Conservation (phyloP, 2,797 vertebrate species). For the Esox masquinongy region DNA sequence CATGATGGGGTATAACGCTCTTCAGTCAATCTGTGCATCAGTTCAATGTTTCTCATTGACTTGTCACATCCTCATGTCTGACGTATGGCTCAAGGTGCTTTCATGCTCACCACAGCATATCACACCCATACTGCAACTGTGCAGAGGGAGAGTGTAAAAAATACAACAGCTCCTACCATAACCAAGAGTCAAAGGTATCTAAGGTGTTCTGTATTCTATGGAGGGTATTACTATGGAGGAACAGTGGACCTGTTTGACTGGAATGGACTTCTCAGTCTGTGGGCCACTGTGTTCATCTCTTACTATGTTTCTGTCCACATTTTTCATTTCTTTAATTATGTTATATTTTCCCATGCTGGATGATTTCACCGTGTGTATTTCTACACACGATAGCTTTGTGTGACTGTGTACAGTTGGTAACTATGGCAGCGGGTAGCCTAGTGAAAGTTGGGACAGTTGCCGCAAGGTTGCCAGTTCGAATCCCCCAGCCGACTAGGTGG, state of each 20-base stretch:
- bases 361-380: too few species aligned
- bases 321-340: too few species aligned
- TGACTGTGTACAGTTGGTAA: too few species aligned
- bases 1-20: background rate
- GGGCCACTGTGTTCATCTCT: too few species aligned
- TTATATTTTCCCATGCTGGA: too few species aligned
- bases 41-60: background rate
- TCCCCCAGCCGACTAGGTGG: too few species aligned
- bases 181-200: too few species aligned
- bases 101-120: background rate
- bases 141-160: background rate
- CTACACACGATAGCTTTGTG: too few species aligned
- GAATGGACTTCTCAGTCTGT: background rate
- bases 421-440: too few species aligned
- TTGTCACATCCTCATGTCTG: background rate
- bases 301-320: too few species aligned
- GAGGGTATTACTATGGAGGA: background rate
- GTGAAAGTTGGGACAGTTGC: too few species aligned
- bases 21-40: background rate
- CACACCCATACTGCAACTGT: background rate
- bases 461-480: too few species aligned
- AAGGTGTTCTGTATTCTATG: background rate
- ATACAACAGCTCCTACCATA: background rate
- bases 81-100: background rate
- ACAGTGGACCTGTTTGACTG: background rate